Evolutionary conservation across 2,113 vertebrate species (phyloP).

Genomic region (Eulemur rufifrons): DNA sequence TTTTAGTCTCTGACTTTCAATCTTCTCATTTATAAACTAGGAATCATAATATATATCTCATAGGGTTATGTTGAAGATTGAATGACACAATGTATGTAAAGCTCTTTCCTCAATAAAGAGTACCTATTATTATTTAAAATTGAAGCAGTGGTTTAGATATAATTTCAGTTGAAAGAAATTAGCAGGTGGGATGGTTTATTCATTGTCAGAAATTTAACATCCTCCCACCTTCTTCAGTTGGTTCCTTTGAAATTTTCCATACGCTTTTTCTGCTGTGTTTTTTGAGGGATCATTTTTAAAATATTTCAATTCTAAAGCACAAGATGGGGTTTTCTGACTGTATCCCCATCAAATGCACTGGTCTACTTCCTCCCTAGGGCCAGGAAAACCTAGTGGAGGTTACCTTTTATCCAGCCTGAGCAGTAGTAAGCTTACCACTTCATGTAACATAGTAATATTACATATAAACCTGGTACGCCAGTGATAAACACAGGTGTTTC

Average conservation of each 20-base stretch:
- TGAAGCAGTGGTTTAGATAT: constrained; percentile 36
- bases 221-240: constrained; percentile 46
- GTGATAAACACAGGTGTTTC: background rate
- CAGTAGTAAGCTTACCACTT: background rate
- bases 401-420: background rate
- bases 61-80: constrained; percentile 44
- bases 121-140: constrained; percentile 61
- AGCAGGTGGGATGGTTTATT: constrained; percentile 33
- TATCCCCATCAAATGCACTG: background rate
- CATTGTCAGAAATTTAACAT: constrained; percentile 44
- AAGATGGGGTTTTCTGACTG: background rate
- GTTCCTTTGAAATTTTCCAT: constrained; percentile 42
- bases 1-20: constrained; percentile 40
- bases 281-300: background rate
- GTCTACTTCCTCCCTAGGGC: background rate
- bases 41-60: constrained; percentile 2
- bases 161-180: constrained; percentile 48
- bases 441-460: background rate
- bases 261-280: constrained; percentile 17
- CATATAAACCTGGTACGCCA: background rate
- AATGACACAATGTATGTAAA: constrained; percentile 52
- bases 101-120: constrained; percentile 38
- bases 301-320: constrained; percentile 12
- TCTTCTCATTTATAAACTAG: constrained; percentile 50
- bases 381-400: background rate